These are phyloP conservation scores for Seladonia tumulorum DNA, from an alignment of 2,888 invertebrate species.

Conservation along the genomic window DNA sequence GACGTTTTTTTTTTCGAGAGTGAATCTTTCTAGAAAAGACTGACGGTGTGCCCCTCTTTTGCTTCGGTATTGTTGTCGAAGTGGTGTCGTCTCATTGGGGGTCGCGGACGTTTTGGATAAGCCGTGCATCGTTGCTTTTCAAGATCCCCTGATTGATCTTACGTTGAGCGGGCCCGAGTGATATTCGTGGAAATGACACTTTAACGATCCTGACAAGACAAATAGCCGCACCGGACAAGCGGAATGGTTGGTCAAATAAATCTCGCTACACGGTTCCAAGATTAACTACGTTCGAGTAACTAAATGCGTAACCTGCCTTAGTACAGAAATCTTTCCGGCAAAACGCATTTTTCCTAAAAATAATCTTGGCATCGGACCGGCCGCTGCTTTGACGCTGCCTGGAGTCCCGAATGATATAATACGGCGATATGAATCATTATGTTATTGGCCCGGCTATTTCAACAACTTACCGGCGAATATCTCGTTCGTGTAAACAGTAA, in stretches of 20 bases:
- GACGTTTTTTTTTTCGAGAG: slow-evolving; percentile 23
- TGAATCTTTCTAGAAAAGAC: neutral
- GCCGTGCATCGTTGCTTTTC: slow-evolving; percentile 48
- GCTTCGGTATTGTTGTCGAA: neutral
- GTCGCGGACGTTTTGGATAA: slow-evolving; percentile 53
- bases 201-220: slow-evolving; percentile 75
- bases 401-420: slow-evolving; percentile 67
- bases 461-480: slow-evolving; percentile 45
- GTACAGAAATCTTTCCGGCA: slow-evolving; percentile 71
- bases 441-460: slow-evolving; percentile 52
- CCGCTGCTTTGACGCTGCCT: slow-evolving; percentile 58
- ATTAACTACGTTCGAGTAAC: slow-evolving; percentile 72
- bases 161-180: slow-evolving; percentile 53
- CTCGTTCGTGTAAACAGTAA: slow-evolving; percentile 50
- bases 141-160: slow-evolving; percentile 66
- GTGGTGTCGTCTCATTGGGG: neutral
- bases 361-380: slow-evolving; percentile 69
- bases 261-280: slow-evolving; percentile 73
- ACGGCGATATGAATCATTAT: slow-evolving; percentile 60
- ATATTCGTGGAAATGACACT: slow-evolving; percentile 77
- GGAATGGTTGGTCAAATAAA: slow-evolving; percentile 73
- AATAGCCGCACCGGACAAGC: slow-evolving; percentile 71
- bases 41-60: neutral
- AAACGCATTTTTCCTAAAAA: slow-evolving; percentile 72
- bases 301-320: slow-evolving; percentile 69